Base-by-base conservation (phyloP, 2,797 vertebrate genomes). In the Telmatherina bonti region DNA sequence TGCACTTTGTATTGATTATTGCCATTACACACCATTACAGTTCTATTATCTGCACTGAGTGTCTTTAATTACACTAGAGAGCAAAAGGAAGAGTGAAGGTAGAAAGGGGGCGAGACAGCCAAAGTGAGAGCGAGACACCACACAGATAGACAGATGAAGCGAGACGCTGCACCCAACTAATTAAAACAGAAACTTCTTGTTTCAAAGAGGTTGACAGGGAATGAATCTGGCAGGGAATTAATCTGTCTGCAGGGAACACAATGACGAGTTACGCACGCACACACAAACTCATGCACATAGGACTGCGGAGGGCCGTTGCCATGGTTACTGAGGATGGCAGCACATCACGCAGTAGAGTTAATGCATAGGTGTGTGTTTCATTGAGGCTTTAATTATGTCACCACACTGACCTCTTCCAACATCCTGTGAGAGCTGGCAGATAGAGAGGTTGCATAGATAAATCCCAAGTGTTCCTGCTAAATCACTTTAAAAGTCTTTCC, bases 101-200 rank as follows among this genome's bases (percentile, higher is more conserved):
- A 75, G 75, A 35, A 60, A 53, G 45, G 35, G 66, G 75, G 72
- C 62, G 57, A 79, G 68, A 53, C 29, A 4, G 57, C 13, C 41
- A 70, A 70, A 65, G 83, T 8, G 79, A 74, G 53, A 56, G 67
- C 63, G 74, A 83, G 70, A 79, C 66, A 60, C 68, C 36, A 47
- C 6, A 74, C 56, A 84, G 82, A 90, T 71, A 84, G 86, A 88
- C 72, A 74, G 83, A 89, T 90, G 89, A 89, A 86, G 84, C 78
- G 81, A 91, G 85, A 89, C 81, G 79, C 88, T 85, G 85, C 86
- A 76, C 78, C 73, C n/a, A 89, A 87, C 89, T 93, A 93, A 94
- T 93, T 92, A 93, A 93, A 94, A 93, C 85, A 85, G 86, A 89
- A 92, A 94, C 85, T 88, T 93, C 92, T 93, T 92, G 89, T 91